phyloP scores from a whole-genome alignment of 2,888 invertebrate genomes.

The Cinara cedri region DNA sequence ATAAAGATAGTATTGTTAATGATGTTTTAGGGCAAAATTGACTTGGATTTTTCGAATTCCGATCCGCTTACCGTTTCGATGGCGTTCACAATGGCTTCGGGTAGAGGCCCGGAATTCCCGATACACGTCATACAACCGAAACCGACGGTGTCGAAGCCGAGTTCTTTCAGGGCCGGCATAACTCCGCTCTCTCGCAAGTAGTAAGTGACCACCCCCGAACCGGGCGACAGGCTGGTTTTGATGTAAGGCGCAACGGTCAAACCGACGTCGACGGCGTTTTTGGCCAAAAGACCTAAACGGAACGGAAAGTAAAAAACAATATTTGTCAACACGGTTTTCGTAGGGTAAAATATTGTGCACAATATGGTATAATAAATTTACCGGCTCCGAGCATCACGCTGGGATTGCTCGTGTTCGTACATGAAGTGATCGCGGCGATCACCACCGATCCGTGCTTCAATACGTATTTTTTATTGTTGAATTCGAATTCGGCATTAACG shows the following conservation, averaged over 20 bases:
- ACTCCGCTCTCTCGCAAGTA: conserved; percentile 91
- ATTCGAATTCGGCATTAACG: conserved; percentile 76
- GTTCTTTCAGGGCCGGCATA: conserved; percentile 79
- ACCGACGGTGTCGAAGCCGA: conserved; percentile 96
- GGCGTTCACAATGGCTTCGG: conserved; percentile 87
- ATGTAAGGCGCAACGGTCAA: conserved; percentile 89
- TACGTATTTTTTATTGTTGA: conserved; percentile 78
- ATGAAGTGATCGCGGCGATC: conserved; percentile 96
- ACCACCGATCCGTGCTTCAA: conserved; percentile 91
- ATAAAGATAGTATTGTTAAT: too few species aligned
- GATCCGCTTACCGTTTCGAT: conserved; percentile 75
- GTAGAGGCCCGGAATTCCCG: conserved; percentile 95
- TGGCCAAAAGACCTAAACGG: conserved; percentile 78
- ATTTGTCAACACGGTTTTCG: not conserved
- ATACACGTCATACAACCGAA: conserved; percentile 99
- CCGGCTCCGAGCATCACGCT: conserved; percentile 98
- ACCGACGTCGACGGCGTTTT: conserved; percentile 91
- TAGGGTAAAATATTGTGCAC: too few species aligned
- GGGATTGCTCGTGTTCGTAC: conserved; percentile 97
- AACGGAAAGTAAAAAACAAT: not conserved
- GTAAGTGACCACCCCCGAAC: conserved; percentile 92
- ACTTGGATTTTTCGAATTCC: not conserved
- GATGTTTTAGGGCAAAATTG: too few species aligned
- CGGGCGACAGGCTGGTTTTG: conserved; percentile 96
- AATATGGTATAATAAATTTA: conserved; percentile 61